Percentiles rank a stretch among this genome's conserved stretches.
These are phyloP conservation scores for Mesitornis unicolor DNA, from an alignment of 2,113 vertebrate species.

Conservation along the genomic window DNA sequence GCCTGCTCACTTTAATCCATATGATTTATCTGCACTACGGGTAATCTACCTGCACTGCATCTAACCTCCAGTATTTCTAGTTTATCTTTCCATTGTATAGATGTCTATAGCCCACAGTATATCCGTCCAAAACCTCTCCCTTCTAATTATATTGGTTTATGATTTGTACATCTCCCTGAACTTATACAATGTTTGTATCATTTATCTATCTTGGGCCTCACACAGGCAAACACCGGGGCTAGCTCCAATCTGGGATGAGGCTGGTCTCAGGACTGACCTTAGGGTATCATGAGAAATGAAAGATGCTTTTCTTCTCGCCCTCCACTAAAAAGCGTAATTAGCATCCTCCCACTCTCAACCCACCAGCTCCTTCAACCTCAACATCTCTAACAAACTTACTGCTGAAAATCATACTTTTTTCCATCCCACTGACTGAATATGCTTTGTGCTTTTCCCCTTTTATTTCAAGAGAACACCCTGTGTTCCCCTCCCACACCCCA, in stretches of 20 bases:
- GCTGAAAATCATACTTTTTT: neutral
- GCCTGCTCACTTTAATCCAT: constrained; percentile 40
- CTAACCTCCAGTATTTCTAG: constrained; percentile 71
- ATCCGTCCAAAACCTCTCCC: constrained; percentile 74
- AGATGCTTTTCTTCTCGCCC: neutral
- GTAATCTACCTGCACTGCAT: constrained; percentile 64
- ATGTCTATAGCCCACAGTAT: constrained; percentile 70
- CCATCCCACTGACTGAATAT: neutral
- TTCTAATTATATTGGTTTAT: constrained; percentile 70
- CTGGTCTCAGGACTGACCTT: neutral
- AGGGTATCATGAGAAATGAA: neutral
- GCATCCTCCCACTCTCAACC: neutral
- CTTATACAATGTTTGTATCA: constrained; percentile 16
- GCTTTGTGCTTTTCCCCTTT: neutral
- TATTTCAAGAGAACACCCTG: neutral
- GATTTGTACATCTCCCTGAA: constrained; percentile 60
- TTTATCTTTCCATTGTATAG: constrained; percentile 70
- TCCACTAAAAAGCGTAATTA: neutral
- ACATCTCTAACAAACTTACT: neutral
- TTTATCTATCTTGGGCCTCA: constrained; percentile 44
- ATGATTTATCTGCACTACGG: constrained; percentile 60
- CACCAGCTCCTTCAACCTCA: neutral
- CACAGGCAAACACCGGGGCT: neutral
- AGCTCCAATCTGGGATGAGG: neutral
- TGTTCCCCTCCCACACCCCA: neutral